A percentile compares a stretch with the other conserved stretches of the same genome.
These are phyloP conservation scores for Ophion costatus DNA, from an alignment of 2,888 invertebrate genomes.

Conservation along the genomic window DNA sequence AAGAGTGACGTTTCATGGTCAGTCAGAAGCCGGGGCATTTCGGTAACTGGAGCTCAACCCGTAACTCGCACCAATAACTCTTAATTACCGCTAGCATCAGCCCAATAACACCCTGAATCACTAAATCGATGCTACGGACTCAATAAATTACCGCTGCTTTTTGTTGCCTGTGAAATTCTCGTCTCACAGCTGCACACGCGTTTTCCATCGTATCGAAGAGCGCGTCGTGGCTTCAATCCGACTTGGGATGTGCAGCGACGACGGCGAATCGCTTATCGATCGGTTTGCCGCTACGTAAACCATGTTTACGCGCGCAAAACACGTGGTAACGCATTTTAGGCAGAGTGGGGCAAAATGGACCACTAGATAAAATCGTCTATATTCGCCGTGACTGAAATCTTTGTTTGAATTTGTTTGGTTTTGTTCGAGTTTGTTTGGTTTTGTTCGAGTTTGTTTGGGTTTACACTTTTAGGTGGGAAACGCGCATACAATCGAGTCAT, in stretches of 20 bases:
- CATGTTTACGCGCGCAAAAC: background rate
- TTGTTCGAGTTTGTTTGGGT: too few species aligned
- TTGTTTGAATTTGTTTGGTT: background rate
- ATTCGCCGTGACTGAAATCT: background rate
- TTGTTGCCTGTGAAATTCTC: too few species aligned
- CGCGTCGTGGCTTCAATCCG: conserved; percentile 12
- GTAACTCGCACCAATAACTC: background rate
- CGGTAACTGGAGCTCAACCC: background rate
- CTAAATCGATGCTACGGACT: too few species aligned
- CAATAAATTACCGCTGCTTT: too few species aligned
- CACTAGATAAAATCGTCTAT: background rate
- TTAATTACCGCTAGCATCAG: background rate
- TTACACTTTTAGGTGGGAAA: too few species aligned
- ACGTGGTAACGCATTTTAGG: conserved; percentile 22
- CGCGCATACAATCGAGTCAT: too few species aligned
- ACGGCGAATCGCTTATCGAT: conserved; percentile 53
- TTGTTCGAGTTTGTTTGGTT: background rate
- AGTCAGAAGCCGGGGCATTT: too few species aligned
- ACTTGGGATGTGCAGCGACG: conserved; percentile 36
- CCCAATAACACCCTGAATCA: too few species aligned
- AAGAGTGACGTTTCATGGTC: too few species aligned
- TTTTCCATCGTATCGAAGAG: background rate
- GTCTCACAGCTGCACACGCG: background rate
- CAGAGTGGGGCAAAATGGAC: background rate
- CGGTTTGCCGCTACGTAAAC: conserved; percentile 25